These are phyloP conservation scores for Magallana ariakensis DNA, from an alignment of 1,140 invertebrate species.

Conservation along the genomic window DNA sequence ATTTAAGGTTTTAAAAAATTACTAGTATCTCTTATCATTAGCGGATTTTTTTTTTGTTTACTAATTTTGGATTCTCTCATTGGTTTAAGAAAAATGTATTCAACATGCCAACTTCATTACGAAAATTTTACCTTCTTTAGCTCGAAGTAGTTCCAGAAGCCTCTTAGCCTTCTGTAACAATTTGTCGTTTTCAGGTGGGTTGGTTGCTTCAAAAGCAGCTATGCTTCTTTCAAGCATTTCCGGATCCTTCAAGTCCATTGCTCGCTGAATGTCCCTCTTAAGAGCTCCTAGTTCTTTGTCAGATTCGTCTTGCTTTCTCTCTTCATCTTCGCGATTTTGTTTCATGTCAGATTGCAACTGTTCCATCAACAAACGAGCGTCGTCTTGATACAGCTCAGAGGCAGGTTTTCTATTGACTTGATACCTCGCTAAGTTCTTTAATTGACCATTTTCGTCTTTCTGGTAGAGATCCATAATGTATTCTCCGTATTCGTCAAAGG, in stretches of 20 bases:
- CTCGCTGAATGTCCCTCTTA: slow-evolving; percentile 67
- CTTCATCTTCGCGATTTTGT: slow-evolving; percentile 55
- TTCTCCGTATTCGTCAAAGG: slow-evolving; percentile 73
- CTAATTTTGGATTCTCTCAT: background rate
- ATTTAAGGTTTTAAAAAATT: background rate
- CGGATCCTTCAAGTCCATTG: slow-evolving; percentile 72
- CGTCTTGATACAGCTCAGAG: slow-evolving; percentile 70
- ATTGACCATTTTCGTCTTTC: slow-evolving; percentile 59
- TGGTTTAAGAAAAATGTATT: background rate
- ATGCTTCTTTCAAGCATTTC: slow-evolving; percentile 70
- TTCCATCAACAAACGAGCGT: slow-evolving; percentile 70
- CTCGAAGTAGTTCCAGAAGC: slow-evolving; percentile 67
- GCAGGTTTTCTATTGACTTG: slow-evolving; percentile 73
- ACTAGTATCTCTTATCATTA: background rate
- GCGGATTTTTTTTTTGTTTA: background rate
- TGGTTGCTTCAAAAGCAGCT: slow-evolving; percentile 61
- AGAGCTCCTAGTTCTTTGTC: slow-evolving; percentile 59
- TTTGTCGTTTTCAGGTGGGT: slow-evolving; percentile 62
- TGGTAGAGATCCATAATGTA: slow-evolving; percentile 75
- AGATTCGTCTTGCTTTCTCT: slow-evolving; percentile 53
- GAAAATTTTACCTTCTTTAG: slow-evolving; percentile 69
- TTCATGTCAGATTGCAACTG: slow-evolving; percentile 55
- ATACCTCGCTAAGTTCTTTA: slow-evolving; percentile 70
- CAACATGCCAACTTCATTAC: background rate
- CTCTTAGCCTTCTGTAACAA: slow-evolving; percentile 66